phyloP scores from a whole-genome alignment of 2,113 vertebrate genomes.

The Taxidea taxus region DNA sequence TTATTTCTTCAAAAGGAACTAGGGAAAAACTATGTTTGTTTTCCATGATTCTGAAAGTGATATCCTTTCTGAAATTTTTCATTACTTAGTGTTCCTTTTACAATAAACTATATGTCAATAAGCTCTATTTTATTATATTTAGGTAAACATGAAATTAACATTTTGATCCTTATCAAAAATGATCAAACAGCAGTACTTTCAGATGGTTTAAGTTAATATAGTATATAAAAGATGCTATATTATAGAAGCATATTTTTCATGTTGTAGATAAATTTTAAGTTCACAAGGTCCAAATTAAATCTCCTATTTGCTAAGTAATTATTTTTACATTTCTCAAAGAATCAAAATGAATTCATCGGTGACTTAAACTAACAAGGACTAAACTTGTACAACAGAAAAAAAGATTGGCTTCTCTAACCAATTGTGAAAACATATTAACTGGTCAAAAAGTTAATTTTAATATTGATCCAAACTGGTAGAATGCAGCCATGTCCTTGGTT shows the following conservation, averaged over 20 bases:
- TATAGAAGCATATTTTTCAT: not conserved
- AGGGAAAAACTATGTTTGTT: not conserved
- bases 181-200: not conserved
- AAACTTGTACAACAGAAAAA: not conserved
- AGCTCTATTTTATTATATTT: not conserved
- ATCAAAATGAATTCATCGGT: not conserved
- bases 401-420: not conserved
- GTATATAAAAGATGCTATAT: not conserved
- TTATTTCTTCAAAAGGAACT: not conserved
- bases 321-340: not conserved
- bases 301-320: not conserved
- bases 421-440: not conserved
- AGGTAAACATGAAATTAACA: not conserved
- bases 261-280: conserved; percentile 9
- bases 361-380: not conserved
- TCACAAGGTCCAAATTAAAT: not conserved
- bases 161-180: not conserved
- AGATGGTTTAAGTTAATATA: not conserved
- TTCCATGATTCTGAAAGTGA: not conserved
- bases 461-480: not conserved
- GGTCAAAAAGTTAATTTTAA: not conserved
- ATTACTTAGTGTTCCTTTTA: not conserved
- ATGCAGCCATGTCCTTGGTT: not conserved
- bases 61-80: not conserved
- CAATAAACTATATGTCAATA: not conserved